A percentile compares a stretch with the other conserved stretches of the same genome.
These are phyloP conservation scores for Choloepus hoffmanni DNA, from an alignment of 2,113 vertebrate species.

Conservation along the genomic window DNA sequence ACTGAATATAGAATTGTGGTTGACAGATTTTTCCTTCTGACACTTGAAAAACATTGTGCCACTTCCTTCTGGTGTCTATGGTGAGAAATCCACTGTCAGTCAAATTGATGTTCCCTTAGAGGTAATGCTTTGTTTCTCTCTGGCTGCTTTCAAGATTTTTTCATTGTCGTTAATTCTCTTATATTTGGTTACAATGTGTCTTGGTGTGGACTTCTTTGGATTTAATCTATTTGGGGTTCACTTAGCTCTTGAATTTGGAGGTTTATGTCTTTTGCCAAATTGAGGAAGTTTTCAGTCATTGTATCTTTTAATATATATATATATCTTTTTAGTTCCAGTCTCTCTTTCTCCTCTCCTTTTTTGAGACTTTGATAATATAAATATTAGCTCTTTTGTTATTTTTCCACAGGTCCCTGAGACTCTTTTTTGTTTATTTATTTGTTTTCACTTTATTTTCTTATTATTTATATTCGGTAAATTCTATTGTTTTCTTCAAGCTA, in stretches of 20 bases:
- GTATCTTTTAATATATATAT: neutral
- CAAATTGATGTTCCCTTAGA: neutral
- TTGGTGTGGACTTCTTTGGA: neutral
- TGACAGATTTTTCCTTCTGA: neutral
- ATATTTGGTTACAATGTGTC: neutral
- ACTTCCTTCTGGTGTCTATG: neutral
- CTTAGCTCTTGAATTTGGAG: neutral
- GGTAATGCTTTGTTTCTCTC: neutral
- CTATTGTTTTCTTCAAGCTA: neutral
- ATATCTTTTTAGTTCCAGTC: neutral
- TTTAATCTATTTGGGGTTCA: neutral
- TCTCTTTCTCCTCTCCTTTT: neutral
- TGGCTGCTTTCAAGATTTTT: neutral
- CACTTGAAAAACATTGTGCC: neutral
- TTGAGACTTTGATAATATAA: neutral
- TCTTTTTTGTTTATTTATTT: no score
- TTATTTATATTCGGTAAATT: neutral
- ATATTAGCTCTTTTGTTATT: neutral
- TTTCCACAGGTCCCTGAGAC: neutral
- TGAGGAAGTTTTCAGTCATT: neutral
- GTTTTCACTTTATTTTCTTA: neutral
- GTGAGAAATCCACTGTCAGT: neutral
- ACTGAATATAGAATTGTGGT: neutral
- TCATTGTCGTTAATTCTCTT: neutral
- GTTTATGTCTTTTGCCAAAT: neutral